Evolutionary conservation across 1,140 invertebrate genomes (phyloP).

Genomic region (Fopius arisanus): DNA sequence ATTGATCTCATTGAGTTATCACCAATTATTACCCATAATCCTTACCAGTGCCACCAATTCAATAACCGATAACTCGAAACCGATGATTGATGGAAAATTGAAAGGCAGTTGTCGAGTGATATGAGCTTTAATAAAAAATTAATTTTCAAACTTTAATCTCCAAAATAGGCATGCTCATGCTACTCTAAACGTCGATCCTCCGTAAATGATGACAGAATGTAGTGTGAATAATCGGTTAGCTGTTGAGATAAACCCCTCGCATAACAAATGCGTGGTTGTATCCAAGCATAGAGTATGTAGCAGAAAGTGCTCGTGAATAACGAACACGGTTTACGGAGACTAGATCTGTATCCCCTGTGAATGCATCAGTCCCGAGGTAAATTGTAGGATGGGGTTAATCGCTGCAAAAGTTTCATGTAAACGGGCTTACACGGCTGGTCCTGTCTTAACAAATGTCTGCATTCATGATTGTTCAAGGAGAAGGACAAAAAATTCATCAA

Average conservation of each 20-base stretch:
- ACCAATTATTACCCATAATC: no score
- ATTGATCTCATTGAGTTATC: no score
- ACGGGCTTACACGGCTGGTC: constrained; percentile 43
- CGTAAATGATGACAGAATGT: neutral
- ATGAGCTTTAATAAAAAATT: no score
- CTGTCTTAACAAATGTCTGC: neutral
- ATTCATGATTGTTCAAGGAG: neutral
- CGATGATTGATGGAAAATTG: no score
- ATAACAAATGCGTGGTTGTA: neutral
- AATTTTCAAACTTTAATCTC: no score
- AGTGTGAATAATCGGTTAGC: neutral
- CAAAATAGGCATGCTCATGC: no score
- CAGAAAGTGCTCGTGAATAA: constrained; percentile 38
- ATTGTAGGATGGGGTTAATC: constrained; percentile 38
- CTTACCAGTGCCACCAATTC: no score
- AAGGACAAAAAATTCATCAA: neutral
- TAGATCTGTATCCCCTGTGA: constrained; percentile 37
- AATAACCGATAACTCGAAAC: no score
- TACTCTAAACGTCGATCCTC: neutral
- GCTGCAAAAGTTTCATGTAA: constrained; percentile 44
- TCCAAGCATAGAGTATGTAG: neutral
- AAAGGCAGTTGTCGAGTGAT: no score
- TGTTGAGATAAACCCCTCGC: constrained; percentile 8
- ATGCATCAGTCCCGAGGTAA: constrained; percentile 39
- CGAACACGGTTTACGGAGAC: constrained; percentile 42